Evolutionary conservation across 2,113 vertebrate species (phyloP).

Genomic region (Bufo gargarizans): DNA sequence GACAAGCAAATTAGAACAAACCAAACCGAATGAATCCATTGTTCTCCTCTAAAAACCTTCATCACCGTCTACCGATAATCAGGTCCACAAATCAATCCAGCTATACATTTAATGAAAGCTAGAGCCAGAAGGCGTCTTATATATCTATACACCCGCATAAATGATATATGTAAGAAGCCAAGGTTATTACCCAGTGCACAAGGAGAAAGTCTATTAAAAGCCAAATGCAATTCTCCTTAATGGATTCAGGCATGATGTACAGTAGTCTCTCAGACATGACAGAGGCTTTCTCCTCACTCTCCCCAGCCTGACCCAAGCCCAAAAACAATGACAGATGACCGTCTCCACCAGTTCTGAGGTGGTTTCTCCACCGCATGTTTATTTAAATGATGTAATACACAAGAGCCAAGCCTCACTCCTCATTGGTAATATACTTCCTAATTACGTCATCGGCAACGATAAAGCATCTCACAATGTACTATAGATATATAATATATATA

Average conservation of each 20-base stretch:
- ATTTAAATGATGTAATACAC: constrained; percentile 1
- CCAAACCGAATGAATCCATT: background rate
- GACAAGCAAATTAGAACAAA: background rate
- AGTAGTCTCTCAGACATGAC: background rate
- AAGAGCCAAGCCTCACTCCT: background rate
- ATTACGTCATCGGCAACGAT: no score
- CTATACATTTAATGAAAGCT: background rate
- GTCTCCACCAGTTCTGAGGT: background rate
- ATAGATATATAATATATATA: no score
- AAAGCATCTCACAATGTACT: no score
- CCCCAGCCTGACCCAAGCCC: background rate
- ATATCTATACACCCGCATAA: background rate
- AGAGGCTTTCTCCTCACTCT: background rate
- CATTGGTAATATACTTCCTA: background rate
- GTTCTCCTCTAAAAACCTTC: background rate
- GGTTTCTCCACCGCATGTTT: background rate
- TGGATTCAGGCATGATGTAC: background rate
- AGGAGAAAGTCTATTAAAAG: background rate
- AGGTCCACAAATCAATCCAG: background rate
- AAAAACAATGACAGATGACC: background rate
- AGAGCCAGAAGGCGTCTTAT: background rate
- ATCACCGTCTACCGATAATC: background rate
- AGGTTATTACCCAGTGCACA: background rate
- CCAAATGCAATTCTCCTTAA: background rate
- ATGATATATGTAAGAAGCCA: background rate